Conservation (phyloP, 2,797 vertebrate genomes). For the Bryconaethiops microstoma region DNA sequence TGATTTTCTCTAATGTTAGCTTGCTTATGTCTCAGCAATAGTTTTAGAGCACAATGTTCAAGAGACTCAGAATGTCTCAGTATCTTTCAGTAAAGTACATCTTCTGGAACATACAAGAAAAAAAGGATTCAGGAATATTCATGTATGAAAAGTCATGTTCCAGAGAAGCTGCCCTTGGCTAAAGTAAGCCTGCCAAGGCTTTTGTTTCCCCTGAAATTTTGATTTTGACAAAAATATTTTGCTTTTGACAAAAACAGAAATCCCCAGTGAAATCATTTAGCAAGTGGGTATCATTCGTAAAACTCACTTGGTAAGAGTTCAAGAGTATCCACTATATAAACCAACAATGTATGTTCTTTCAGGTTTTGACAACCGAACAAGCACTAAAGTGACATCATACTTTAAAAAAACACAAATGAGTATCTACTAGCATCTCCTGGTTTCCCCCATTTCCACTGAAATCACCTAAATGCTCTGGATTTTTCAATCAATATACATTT, state of each 20-base stretch:
- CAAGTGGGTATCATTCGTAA: not conserved
- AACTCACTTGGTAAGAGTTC: not conserved
- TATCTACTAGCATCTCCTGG: not conserved
- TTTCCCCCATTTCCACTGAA: not conserved
- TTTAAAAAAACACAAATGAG: not conserved
- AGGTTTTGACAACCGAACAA: not conserved
- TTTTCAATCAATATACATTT: not conserved
- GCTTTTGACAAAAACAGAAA: no score
- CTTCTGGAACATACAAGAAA: no score
- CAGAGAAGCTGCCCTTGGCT: no score
- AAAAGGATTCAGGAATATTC: no score
- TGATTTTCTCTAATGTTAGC: no score
- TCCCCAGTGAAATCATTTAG: no score
- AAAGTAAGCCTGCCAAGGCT: not conserved
- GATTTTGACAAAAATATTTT: no score
- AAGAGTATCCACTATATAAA: not conserved
- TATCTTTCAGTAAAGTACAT: no score
- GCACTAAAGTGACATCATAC: not conserved
- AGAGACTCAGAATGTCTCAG: no score
- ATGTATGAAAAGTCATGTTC: no score
- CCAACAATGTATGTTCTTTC: not conserved
- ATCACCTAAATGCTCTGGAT: constrained; percentile 4
- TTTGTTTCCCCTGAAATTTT: not conserved
- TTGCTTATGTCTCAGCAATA: no score
- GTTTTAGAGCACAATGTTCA: no score